Evolutionary conservation across 35 echinoderm and acorn worm genomes (phyloP), one percentile per base, ranked within the genome.

Genomic region (Antedon bifida): DNA sequence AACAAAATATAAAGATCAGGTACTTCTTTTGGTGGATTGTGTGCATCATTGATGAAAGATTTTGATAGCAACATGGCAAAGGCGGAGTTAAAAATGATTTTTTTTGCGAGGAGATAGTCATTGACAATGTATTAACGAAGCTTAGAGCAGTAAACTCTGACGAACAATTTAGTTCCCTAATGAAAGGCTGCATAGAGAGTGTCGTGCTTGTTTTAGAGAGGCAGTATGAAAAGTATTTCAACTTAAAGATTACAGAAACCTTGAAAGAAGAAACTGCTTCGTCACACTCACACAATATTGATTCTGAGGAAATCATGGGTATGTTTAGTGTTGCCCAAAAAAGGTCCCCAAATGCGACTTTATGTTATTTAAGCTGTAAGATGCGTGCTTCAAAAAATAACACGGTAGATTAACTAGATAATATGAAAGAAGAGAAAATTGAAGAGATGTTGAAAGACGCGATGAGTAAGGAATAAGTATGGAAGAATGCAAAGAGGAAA

Each of bases 231-330:
- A 82, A 30, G 36, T 82, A 82, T 30, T 82, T 82, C 30, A 12
- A 21, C 3, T 12, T 38, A 13, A 35, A 82, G 5, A 82, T 82
- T 23, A 82, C 80, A 2, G 80, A 82, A 42, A 82, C 13, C 7
- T 82, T 82, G 36, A 11, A 35, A 3, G 33, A 81, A 35, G 34
- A 81, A 34, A 39, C 42, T 17, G 79, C 79, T 9, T 81, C 79
- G 19, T 5, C 79, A 0, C 10, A 35, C 4, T 81, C 79, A 9
- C 79, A 81, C 32, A 81, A 81, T 30, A 81, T 81, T n/a, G 79
- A 81, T 35, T 36, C 79, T 21, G 79, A 81, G 30, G 79, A 81
- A 30, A 42, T 82, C 14, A 82, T 82, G 80, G 80, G 80, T 1
- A 82, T 82, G 80, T 82, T 82, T 42, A 82, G 80, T 17, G 34